Evolutionary conservation across 2,113 vertebrate genomes (phyloP).

Genomic region (Dasyurus viverrinus): DNA sequence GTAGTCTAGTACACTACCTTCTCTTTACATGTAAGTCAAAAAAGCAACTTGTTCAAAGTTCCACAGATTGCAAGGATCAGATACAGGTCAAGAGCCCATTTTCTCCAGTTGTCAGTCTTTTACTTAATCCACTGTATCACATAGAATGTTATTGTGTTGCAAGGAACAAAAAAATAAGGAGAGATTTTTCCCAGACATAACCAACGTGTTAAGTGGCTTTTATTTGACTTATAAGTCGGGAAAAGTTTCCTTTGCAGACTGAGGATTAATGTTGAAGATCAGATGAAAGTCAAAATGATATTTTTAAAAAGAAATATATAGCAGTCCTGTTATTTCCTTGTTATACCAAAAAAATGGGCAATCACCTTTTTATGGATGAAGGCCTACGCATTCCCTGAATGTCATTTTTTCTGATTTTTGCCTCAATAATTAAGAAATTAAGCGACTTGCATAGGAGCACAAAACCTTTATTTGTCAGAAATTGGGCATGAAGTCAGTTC

Average conservation of each 20-base stretch:
- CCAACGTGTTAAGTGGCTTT: neutral
- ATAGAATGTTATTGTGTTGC: neutral
- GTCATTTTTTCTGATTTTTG: neutral
- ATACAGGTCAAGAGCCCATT: neutral
- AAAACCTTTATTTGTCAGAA: neutral
- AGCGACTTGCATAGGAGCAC: neutral
- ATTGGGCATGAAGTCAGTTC: neutral
- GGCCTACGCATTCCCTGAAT: neutral
- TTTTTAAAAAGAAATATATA: neutral
- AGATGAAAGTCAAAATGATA: neutral
- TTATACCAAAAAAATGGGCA: neutral
- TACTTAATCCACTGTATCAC: neutral
- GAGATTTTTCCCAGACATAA: neutral
- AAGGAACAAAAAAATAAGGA: neutral
- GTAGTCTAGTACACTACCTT: too few species aligned
- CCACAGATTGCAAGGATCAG: neutral
- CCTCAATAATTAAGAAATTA: neutral
- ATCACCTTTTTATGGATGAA: neutral
- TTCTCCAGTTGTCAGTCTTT: neutral
- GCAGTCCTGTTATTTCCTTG: neutral
- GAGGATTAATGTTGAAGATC: neutral
- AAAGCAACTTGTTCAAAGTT: too few species aligned
- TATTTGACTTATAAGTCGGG: neutral
- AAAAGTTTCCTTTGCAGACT: neutral
- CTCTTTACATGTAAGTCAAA: too few species aligned